Base-by-base conservation (phyloP, 2,797 vertebrate genomes). In the Hephaestus fuliginosus region DNA sequence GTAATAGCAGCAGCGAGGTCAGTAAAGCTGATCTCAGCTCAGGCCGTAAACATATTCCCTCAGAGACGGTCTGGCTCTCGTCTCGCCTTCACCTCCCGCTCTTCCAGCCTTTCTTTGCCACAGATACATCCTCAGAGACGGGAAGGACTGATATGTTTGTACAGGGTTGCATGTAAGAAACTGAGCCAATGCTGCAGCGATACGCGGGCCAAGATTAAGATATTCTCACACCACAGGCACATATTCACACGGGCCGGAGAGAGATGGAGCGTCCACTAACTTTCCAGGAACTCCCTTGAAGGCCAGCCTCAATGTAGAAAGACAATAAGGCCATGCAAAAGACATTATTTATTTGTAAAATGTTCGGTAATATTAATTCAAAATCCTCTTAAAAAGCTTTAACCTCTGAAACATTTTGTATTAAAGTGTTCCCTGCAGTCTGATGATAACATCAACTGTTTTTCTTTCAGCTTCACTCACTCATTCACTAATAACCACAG, bases 161-260 rank as follows among this genome's bases (percentile, higher is more conserved):
- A 70, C 85, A 89, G 82, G 82, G 64, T 86, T 88, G 68, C 81
- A 81, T 75, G 78, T 68, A 55, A 67, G 76, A 90, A 85, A 61
- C 52, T 36, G 82, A 84, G 90, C 89, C 90, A 91, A 81, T 48
- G 56, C 84, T 81, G 74, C 78, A 73, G 76, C 57, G 49, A 78
- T 80, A 57, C 64, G 20, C 22, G 48, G 71, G 86, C 87, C 88
- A 91, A 89, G 76, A 89, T 91, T 88, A 88, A 79, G 87, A 79
- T 74, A 81, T 93, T 95, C 91, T 90, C 92, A 92, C 92, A 90
- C 90, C 81, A 75, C 91, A 93, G 81, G 85, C 83, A 66, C 63
- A 79, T 66, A 85, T 71, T 73, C 92, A 84, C 79, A 83, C 75
- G 74, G 52, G 70, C 74, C 74, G 68, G 70, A 81, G 69, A 86